phyloP scores from a whole-genome alignment of 1,140 invertebrate species.

The Maconellicoccus hirsutus region DNA sequence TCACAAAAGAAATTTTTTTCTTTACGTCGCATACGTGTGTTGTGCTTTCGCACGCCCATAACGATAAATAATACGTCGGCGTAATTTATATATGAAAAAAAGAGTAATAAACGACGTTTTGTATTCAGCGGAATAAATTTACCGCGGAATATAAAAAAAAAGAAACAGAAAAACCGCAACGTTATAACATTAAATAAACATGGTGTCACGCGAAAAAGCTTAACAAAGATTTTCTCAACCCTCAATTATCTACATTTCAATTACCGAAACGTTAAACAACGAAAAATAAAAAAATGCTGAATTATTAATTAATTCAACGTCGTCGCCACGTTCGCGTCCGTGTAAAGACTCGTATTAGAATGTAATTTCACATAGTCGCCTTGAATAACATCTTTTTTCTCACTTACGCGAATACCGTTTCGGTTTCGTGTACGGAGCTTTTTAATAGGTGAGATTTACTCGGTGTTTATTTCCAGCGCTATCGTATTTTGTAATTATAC shows the following conservation, averaged over 20 bases:
- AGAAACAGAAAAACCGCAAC: not conserved
- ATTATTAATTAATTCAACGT: not conserved
- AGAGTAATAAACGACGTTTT: not conserved
- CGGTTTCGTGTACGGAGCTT: too few species aligned
- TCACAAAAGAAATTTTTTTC: not conserved
- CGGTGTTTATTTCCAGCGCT: not conserved
- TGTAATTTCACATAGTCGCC: too few species aligned
- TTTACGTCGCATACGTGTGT: not conserved
- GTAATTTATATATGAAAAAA: not conserved
- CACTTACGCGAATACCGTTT: too few species aligned
- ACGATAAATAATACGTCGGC: not conserved
- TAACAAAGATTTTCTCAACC: constrained; percentile 5
- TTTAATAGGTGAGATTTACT: not conserved
- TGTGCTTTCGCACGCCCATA: not conserved
- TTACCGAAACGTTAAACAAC: not conserved
- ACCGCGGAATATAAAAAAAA: too few species aligned
- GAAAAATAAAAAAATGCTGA: not conserved
- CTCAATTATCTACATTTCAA: not conserved
- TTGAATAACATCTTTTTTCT: too few species aligned
- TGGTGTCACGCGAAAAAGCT: not conserved
- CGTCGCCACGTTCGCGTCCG: not conserved
- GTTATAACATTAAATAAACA: not conserved
- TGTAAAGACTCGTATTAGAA: too few species aligned
- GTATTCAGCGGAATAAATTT: constrained; percentile 4
- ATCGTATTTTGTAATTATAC: constrained; percentile 3